Evolutionary conservation across 2,113 vertebrate species (phyloP).

Genomic region (Eira barbara): DNA sequence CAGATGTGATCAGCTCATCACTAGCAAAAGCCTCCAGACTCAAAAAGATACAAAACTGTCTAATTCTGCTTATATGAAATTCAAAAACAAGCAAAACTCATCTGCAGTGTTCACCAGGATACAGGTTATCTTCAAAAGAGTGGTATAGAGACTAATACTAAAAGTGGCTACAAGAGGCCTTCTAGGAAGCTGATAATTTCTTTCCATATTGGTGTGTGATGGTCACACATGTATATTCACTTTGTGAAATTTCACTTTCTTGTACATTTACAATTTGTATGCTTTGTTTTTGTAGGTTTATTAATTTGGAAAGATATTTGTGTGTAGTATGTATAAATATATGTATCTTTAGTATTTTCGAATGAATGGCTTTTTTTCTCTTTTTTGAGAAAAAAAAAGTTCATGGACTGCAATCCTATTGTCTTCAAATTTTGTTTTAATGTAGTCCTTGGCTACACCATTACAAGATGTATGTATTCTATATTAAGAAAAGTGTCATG

Average conservation of each 20-base stretch:
- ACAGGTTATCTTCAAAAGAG: background rate
- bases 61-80: background rate
- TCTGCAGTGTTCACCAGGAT: background rate
- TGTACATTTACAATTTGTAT: background rate
- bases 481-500: background rate
- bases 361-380: background rate
- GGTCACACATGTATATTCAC: background rate
- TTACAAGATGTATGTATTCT: background rate
- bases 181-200: background rate
- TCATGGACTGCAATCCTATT: background rate
- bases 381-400: background rate
- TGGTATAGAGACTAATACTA: background rate
- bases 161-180: background rate
- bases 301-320: background rate
- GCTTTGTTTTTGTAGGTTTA: background rate
- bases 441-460: background rate
- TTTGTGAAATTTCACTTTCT: background rate
- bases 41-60: background rate
- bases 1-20: background rate
- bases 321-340: background rate
- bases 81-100: constrained; percentile 4
- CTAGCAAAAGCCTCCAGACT: background rate
- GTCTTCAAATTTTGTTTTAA: background rate
- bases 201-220: background rate
- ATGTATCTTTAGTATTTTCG: background rate